Conservation (phyloP, 2,888 invertebrate species). For the Pogonocherus hispidulus region DNA sequence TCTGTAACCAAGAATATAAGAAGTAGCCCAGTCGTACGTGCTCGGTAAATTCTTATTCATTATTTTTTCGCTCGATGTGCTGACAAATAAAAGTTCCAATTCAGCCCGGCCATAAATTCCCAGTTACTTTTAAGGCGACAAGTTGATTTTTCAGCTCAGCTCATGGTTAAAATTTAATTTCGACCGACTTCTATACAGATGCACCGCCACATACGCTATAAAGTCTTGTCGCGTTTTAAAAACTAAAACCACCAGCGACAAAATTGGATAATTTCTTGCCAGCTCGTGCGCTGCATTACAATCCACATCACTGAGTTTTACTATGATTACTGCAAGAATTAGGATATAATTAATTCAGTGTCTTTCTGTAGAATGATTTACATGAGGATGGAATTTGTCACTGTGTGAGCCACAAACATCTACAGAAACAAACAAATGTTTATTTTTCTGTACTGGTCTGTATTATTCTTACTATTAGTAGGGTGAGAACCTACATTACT, state of each 20-base stretch:
- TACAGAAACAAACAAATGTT: too few species aligned
- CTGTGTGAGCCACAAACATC: too few species aligned
- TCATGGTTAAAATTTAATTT: constrained; percentile 11
- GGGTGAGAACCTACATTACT: too few species aligned
- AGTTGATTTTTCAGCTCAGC: constrained; percentile 4
- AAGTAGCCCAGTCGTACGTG: neutral
- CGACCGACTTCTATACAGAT: neutral
- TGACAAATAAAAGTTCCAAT: neutral
- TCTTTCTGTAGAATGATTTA: too few species aligned
- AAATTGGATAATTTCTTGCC: constrained; percentile 7
- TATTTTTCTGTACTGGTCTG: too few species aligned
- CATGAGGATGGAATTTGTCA: too few species aligned
- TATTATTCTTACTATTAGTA: too few species aligned
- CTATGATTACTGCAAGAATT: neutral
- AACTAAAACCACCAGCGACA: constrained; percentile 3
- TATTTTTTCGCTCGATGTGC: neutral
- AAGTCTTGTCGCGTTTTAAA: constrained; percentile 11
- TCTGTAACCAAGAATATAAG: neutral
- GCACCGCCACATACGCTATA: neutral
- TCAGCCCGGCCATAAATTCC: neutral
- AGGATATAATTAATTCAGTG: too few species aligned
- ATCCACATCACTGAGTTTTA: too few species aligned
- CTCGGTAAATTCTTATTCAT: neutral
- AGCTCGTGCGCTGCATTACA: constrained; percentile 1
- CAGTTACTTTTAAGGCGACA: neutral